Evolutionary conservation across 2,888 invertebrate genomes (phyloP).

Genomic region (Labia minor): DNA sequence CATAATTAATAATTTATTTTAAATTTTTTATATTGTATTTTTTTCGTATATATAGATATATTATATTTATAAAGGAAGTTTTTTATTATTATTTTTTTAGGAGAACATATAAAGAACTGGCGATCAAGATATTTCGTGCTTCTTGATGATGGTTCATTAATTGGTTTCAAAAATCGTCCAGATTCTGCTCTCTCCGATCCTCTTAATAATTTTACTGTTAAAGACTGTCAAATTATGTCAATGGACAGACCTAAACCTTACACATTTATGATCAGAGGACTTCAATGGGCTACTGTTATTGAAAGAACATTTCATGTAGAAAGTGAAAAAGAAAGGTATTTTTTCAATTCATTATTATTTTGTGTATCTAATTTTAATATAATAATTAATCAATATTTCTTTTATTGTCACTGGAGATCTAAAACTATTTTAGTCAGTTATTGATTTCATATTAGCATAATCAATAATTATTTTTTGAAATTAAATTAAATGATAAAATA

Average conservation of each 20-base stretch:
- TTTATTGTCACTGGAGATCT: no score
- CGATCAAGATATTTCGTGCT: conserved; percentile 91
- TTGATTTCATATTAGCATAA: no score
- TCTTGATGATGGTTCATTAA: conserved; percentile 84
- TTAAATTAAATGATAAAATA: no score
- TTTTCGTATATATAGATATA: no score
- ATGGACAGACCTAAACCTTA: conserved; percentile 89
- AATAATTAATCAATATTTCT: no score
- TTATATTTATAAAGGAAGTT: no score
- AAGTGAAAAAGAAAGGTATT: conserved; percentile 66
- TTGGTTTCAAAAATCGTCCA: conserved; percentile 88
- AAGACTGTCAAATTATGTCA: conserved; percentile 94
- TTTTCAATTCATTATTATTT: no score
- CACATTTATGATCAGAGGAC: conserved; percentile 92
- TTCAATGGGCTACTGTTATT: conserved; percentile 96
- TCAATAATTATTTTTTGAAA: no score
- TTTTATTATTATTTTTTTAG: conserved; percentile 44
- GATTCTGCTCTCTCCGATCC: conserved; percentile 70
- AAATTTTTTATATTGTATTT: background rate
- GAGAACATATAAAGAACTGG: conserved; percentile 99
- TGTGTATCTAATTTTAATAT: no score
- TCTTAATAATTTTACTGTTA: conserved; percentile 95
- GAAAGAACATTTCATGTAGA: conserved; percentile 96
- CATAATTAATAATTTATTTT: no score
- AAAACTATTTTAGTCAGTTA: no score